Evolutionary conservation across 2,888 invertebrate species (phyloP), one percentile per base, ranked within the genome.

Genomic region (Tenthredo distinguenda): DNA sequence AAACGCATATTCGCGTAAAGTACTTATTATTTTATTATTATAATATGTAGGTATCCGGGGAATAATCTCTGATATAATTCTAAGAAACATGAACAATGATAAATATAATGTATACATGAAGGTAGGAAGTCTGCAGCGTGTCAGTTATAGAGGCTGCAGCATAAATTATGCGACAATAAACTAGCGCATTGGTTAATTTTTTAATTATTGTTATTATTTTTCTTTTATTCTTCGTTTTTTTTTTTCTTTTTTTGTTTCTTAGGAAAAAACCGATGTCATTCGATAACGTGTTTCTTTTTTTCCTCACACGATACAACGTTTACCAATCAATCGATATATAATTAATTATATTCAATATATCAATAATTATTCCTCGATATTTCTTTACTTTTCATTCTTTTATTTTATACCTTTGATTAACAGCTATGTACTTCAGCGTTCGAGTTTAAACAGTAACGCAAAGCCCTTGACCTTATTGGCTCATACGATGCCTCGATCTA

Each of bases 81-180:
- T 93, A 93, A 91, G 92, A 93, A 93, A 93, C 93, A 92, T 93
- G 93, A 93, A 93, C 93, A 93, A 93, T 93, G 91, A 93, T 93
- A 93, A 93, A 93, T 93, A 93, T 91, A 92, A 91, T 91, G 92
- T 92, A 90, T 92, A 92, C 91, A 90, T 91, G 91, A 93, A 93
- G 91, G 88, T 91, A 93, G 91, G 92, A 92, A 92, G 91, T 92
- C 90, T 91, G 93, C 92, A 90, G 89, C 91, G 91, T 92, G 92
- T 92, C 91, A 92, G 92, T 91, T 92, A 91, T 21, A 40, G n/a
- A 40, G 34, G 12, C 34, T 31, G 37, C 34, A 21, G 31, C 34
- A 82, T 62, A 40, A 68, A 62, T 15, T 15, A 62, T 65, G 43
- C 26, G 68, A 50, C 47, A 58, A 76, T 65, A 31, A 85, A 85